Conservation (phyloP, 2,888 invertebrate genomes). For the Xestia xanthographa region DNA sequence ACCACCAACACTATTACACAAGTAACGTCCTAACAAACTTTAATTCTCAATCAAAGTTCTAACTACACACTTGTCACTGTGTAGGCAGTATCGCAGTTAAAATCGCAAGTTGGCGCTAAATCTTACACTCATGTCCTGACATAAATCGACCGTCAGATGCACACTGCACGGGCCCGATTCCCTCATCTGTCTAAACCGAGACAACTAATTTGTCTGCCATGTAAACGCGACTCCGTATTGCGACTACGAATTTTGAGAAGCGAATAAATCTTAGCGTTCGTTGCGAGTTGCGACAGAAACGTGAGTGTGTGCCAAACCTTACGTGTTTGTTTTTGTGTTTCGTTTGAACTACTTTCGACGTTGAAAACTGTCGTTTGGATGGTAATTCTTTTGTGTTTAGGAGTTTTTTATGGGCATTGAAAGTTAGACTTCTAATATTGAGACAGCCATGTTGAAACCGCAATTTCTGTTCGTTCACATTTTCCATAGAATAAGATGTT, state of each 20-base stretch:
- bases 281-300: conserved; percentile 63
- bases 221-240: conserved; percentile 76
- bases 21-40: conserved; percentile 3
- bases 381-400: background rate
- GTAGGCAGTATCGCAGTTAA: conserved; percentile 66
- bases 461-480: background rate
- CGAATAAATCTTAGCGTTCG: conserved; percentile 74
- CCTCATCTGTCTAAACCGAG: conserved; percentile 81
- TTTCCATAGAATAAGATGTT: background rate
- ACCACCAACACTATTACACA: background rate
- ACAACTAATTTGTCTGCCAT: conserved; percentile 86
- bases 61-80: conserved; percentile 33
- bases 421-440: background rate
- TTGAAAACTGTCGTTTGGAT: conserved; percentile 2
- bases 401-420: background rate
- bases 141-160: conserved; percentile 77
- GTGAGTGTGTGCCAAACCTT: conserved; percentile 63
- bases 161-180: conserved; percentile 73
- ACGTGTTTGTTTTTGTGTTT: conserved; percentile 47
- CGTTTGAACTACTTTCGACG: conserved; percentile 31
- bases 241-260: conserved; percentile 74
- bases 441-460: too few species aligned
- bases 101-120: conserved; percentile 71
- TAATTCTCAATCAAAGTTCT: conserved; percentile 31
- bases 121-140: conserved; percentile 70